Evolutionary conservation across 2,888 invertebrate species (phyloP).

Genomic region (Rhopalosiphum nymphaeae): DNA sequence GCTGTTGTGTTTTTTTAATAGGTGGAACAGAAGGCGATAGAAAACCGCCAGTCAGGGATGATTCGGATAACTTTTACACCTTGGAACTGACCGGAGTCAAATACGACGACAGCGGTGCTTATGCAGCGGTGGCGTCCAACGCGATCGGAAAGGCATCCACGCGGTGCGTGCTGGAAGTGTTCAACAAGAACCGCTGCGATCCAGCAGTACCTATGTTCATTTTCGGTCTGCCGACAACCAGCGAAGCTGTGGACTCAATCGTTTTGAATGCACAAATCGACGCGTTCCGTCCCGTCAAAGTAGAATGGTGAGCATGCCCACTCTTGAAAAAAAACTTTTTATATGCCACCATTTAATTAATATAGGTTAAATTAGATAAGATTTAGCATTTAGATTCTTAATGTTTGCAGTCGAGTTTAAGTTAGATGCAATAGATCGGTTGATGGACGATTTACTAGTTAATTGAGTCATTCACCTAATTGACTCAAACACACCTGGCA

Average conservation of each 20-base stretch:
- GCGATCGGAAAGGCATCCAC: constrained; percentile 86
- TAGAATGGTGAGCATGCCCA: constrained; percentile 78
- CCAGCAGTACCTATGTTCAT: constrained; percentile 86
- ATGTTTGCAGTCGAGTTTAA: not conserved
- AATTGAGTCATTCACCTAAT: no score
- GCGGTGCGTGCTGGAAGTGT: constrained; percentile 72
- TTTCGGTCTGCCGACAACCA: constrained; percentile 77
- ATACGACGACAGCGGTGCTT: constrained; percentile 84
- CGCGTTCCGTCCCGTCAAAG: constrained; percentile 82
- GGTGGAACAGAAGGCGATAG: not conserved
- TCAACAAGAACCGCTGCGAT: constrained; percentile 77
- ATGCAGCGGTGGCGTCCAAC: constrained; percentile 84
- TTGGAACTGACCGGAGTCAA: constrained; percentile 85
- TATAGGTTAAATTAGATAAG: not conserved
- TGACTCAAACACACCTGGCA: no score
- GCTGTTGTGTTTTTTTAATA: not conserved
- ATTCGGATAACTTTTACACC: constrained; percentile 85
- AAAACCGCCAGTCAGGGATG: not conserved
- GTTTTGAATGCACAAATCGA: constrained; percentile 74
- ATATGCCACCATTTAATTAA: not conserved
- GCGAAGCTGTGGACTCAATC: constrained; percentile 76
- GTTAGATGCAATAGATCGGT: not conserved
- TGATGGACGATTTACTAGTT: not conserved
- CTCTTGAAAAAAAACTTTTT: not conserved
- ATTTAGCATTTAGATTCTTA: not conserved